Evolutionary conservation across 2,113 vertebrate species (phyloP).

Genomic region (Nerophis ophidion): DNA sequence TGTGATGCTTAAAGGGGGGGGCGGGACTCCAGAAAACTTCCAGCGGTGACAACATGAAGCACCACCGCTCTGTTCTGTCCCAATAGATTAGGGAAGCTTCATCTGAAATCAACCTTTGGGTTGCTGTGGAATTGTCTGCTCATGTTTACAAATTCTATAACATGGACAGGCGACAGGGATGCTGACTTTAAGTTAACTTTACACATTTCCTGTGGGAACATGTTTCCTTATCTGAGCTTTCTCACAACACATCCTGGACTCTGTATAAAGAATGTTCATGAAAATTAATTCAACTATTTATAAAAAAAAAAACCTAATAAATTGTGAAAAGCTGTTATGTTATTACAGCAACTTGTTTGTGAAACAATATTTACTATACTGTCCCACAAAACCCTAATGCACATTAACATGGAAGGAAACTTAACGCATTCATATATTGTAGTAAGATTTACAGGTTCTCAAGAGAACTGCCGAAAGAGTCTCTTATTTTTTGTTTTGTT

Average conservation of each 20-base stretch:
- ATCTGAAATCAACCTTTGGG: conserved; percentile 50
- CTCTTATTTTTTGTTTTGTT: background rate
- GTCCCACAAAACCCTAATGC: conserved; percentile 28
- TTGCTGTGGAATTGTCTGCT: conserved; percentile 68
- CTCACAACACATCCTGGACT: conserved; percentile 28
- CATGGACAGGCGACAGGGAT: conserved; percentile 50
- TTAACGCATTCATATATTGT: conserved; percentile 4
- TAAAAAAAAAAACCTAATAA: background rate
- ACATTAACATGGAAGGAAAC: conserved; percentile 6
- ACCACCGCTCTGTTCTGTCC: conserved; percentile 52
- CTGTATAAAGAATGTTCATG: too few species aligned
- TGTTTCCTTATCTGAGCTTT: conserved; percentile 54
- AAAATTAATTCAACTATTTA: too few species aligned
- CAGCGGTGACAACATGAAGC: conserved; percentile 71
- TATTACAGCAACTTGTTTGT: conserved; percentile 31
- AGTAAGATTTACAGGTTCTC: conserved; percentile 5
- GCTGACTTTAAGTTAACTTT: conserved; percentile 56
- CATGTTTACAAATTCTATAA: conserved; percentile 55
- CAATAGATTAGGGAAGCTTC: conserved; percentile 52
- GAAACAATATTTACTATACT: conserved; percentile 14
- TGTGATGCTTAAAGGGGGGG: conserved; percentile 45
- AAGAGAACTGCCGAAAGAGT: background rate
- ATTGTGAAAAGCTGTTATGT: background rate
- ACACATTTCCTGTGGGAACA: conserved; percentile 57
- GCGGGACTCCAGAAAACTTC: conserved; percentile 44